Conservation (phyloP, 2,888 invertebrate genomes). For the Rhingia campestris region DNA sequence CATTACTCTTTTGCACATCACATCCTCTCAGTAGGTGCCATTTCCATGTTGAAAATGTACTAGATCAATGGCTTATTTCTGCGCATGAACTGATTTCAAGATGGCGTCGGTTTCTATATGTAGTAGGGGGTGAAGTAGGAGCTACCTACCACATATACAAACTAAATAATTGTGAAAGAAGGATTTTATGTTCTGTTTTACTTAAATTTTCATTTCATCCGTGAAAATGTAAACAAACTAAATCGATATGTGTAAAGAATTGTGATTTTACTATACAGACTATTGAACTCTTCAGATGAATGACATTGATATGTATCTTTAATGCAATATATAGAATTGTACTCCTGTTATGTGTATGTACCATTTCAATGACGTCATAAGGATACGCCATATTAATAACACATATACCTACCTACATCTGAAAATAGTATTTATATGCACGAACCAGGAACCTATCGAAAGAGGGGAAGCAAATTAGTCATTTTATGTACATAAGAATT, state of each 20-base stretch:
- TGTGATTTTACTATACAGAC: neutral
- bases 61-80: slow-evolving; percentile 8
- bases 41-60: slow-evolving; percentile 10
- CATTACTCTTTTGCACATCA: too few species aligned
- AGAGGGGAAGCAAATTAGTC: slow-evolving; percentile 35
- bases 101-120: slow-evolving; percentile 31
- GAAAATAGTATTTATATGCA: neutral
- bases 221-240: slow-evolving; percentile 47
- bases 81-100: slow-evolving; percentile 46
- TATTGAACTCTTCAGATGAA: neutral
- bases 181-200: neutral
- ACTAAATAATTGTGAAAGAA: too few species aligned
- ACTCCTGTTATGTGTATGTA: neutral
- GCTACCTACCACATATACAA: neutral
- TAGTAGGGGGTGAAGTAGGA: slow-evolving; percentile 19
- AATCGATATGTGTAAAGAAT: neutral
- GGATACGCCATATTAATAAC: slow-evolving; percentile 49
- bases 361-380: slow-evolving; percentile 64
- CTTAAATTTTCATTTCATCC: slow-evolving; percentile 13
- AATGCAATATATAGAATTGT: neutral
- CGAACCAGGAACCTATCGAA: slow-evolving; percentile 41
- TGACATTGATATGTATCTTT: neutral
- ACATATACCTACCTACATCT: neutral
- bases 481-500: too few species aligned
- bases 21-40: neutral